These are phyloP conservation scores for Gobio occitaniae DNA, from an alignment of 2,797 vertebrate species.

Conservation along the genomic window DNA sequence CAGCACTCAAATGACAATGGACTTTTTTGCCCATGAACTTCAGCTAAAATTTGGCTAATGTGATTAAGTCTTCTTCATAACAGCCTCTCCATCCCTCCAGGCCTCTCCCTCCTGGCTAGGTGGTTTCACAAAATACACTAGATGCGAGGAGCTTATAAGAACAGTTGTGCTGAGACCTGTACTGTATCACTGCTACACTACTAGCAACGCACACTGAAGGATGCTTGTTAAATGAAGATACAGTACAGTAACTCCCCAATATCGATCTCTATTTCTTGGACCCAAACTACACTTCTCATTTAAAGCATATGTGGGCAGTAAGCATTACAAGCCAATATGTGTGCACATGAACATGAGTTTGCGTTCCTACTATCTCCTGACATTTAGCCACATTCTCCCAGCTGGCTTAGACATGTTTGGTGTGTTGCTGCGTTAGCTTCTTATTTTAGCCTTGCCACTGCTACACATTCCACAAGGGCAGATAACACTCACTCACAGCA, in stretches of 20 bases:
- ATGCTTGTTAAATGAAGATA: neutral
- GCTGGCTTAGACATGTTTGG: constrained; percentile 58
- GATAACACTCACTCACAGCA: constrained; percentile 71
- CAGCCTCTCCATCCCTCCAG: neutral
- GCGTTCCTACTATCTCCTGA: constrained; percentile 73
- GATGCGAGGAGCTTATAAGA: neutral
- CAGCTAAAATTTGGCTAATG: neutral
- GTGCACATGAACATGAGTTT: constrained; percentile 16
- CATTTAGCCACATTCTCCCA: constrained; percentile 76
- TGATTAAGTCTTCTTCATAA: too few species aligned
- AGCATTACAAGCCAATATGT: neutral
- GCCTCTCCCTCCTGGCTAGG: neutral
- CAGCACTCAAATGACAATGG: neutral
- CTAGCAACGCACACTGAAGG: neutral
- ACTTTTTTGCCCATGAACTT: neutral
- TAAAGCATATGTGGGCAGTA: neutral
- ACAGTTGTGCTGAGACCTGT: neutral
- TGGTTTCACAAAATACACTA: neutral
- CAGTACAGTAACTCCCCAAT: neutral
- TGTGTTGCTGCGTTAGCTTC: constrained; percentile 60
- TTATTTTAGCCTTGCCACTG: constrained; percentile 81
- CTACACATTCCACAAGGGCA: constrained; percentile 80
- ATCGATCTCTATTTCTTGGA: neutral
- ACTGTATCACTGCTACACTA: neutral
- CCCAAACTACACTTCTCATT: neutral